Conservation (phyloP, 2,888 invertebrate genomes). For the Lysandra coridon region DNA sequence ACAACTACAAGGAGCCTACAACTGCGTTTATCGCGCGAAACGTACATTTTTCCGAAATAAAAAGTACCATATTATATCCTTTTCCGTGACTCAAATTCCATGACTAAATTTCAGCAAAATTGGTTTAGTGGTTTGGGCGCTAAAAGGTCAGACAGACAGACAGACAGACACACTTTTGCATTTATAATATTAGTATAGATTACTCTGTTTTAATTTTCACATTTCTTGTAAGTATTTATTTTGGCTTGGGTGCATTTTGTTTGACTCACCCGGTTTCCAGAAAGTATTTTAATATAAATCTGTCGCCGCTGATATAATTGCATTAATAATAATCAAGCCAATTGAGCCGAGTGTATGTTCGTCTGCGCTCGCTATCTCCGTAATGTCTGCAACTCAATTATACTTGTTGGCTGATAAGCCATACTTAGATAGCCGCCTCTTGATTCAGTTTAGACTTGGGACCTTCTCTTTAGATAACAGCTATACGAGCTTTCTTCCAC, state of each 20-base stretch:
- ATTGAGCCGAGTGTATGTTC: neutral
- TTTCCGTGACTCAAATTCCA: too few species aligned
- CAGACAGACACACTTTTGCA: too few species aligned
- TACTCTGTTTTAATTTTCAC: neutral
- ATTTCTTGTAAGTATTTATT: neutral
- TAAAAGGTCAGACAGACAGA: too few species aligned
- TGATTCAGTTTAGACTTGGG: neutral
- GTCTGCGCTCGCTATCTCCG: constrained; percentile 9
- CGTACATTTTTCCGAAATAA: too few species aligned
- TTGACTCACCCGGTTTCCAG: neutral
- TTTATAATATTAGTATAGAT: too few species aligned
- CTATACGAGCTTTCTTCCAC: neutral
- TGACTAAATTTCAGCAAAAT: too few species aligned
- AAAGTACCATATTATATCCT: too few species aligned
- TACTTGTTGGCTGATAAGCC: constrained; percentile 16
- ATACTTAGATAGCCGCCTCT: constrained; percentile 3
- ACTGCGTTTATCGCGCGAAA: too few species aligned
- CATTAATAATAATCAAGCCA: constrained; percentile 20
- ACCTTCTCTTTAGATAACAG: neutral
- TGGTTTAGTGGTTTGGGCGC: too few species aligned
- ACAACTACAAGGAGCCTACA: neutral
- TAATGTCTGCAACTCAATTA: constrained; percentile 21
- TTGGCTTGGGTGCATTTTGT: neutral
- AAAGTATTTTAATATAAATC: neutral
- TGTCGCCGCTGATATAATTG: neutral